Conservation (phyloP, 1,140 invertebrate genomes). For the Chironomus tepperi region DNA sequence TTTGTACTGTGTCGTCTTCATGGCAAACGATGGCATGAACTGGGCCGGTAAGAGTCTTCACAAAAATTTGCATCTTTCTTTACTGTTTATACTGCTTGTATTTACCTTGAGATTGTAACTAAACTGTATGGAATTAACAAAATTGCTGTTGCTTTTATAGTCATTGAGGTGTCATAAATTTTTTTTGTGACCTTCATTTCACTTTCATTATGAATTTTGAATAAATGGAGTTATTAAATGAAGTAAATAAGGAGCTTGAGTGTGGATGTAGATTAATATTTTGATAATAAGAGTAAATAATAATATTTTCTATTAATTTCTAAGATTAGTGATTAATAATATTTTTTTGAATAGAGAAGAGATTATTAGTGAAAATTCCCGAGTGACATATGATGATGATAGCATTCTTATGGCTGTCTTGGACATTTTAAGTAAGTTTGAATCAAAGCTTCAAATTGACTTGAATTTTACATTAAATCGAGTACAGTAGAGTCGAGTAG, state of each 20-base stretch:
- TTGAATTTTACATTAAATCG: too few relatives aligned
- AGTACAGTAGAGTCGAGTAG: too few relatives aligned
- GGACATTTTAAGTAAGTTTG: too few relatives aligned
- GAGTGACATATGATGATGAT: too few relatives aligned
- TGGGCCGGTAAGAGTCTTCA: slow-evolving; percentile 55
- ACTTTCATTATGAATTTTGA: not conserved
- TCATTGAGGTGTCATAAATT: not conserved
- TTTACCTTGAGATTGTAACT: not conserved
- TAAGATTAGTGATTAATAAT: too few relatives aligned
- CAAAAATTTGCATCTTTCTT: slow-evolving; percentile 32
- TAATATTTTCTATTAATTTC: too few relatives aligned
- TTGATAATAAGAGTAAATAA: not conserved
- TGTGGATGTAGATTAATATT: not conserved
- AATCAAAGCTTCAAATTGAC: too few relatives aligned
- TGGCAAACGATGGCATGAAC: slow-evolving; percentile 53
- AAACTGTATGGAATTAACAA: not conserved
- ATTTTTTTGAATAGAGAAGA: too few relatives aligned
- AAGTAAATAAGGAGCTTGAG: not conserved
- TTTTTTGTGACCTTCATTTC: not conserved
- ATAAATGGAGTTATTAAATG: not conserved
- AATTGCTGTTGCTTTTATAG: not conserved
- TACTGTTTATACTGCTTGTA: slow-evolving; percentile 1
- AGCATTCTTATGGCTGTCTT: too few relatives aligned
- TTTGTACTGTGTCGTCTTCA: slow-evolving; percentile 54
- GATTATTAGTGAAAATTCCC: too few relatives aligned